Evolutionary conservation across 2,113 vertebrate genomes (phyloP), one percentile per base, ranked within the genome.

Genomic region (Laticauda laticaudata): DNA sequence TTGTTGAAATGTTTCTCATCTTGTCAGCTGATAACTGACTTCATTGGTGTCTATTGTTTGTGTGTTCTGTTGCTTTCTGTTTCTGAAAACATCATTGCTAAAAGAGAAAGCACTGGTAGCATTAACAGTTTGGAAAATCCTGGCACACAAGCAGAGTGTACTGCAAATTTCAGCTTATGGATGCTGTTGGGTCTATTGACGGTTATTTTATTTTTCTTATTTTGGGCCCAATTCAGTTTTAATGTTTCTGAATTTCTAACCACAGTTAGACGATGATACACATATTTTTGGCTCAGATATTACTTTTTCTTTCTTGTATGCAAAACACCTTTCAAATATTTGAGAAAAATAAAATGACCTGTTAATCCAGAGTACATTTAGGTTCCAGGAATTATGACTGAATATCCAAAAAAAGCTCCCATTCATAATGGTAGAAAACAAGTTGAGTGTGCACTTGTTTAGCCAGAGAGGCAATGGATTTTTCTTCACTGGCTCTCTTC

Each of bases 101-200:
- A 64, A 93, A 91, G 54, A 69, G 59, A 45, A 93, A 61, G 0
- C 91, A 10, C 89, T 92, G 90, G 43, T 43, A 86, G 15, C 10
- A 57, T 18, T 89, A 88, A 14, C 59, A 92, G 87, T 90, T 90
- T 39, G 5, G 56, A 23, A 5, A 48, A 85, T 55, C 0, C 88
- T 9, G 85, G 93, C 20, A 69, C 55, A 43, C 56, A 15, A 26
- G 88, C 87, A 85, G 0, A 2, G 87, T n/a, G 23, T 5, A 5
- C 34, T 92, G 95, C 90, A 94, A 90, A 87, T 90, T 95, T 69
- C 90, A 39, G 45, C 56, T 5, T 89, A 92, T 86, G 92, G 39
- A 20, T 89, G 88, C 20, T 0, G 92, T 64, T 86, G 26, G 94
- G 61, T 92, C 43, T 96, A 94, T 91, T 57, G 3, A 48, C 92